Percentiles rank a stretch among this genome's conserved stretches.
These are phyloP conservation scores for Odocoileus virginianus DNA, from an alignment of 2,113 vertebrate species.

Conservation along the genomic window DNA sequence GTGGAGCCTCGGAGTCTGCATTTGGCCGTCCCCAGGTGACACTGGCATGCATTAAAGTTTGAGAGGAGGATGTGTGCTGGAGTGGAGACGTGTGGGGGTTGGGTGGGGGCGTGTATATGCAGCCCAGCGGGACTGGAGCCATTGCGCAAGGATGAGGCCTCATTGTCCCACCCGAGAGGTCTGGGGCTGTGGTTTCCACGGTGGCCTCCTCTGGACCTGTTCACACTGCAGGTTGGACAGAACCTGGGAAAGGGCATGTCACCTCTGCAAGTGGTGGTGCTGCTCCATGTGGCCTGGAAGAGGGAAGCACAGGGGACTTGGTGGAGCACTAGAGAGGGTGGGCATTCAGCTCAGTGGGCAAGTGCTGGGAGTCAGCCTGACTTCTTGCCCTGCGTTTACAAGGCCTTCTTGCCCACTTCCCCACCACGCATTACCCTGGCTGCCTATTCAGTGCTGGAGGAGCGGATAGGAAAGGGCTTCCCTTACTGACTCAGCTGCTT, in stretches of 20 bases:
- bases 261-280: neutral
- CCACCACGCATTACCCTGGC: no score
- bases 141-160: neutral
- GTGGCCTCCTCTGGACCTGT: neutral
- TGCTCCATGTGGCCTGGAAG: neutral
- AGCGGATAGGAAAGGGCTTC: neutral
- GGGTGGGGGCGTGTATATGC: neutral
- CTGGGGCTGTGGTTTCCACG: neutral
- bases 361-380: neutral
- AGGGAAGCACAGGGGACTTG: neutral
- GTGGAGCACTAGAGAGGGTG: neutral
- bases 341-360: neutral
- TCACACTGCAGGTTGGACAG: neutral
- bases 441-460: neutral
- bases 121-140: neutral
- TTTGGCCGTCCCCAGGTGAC: neutral
- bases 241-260: neutral
- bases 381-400: neutral
- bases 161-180: neutral
- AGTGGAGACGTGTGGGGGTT: neutral
- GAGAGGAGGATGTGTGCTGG: neutral
- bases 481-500: neutral
- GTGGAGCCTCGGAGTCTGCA: neutral
- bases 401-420: neutral
- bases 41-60: slow-evolving; percentile 48